phyloP scores from a whole-genome alignment of 2,113 vertebrate genomes.

The Arenaria interpres region DNA sequence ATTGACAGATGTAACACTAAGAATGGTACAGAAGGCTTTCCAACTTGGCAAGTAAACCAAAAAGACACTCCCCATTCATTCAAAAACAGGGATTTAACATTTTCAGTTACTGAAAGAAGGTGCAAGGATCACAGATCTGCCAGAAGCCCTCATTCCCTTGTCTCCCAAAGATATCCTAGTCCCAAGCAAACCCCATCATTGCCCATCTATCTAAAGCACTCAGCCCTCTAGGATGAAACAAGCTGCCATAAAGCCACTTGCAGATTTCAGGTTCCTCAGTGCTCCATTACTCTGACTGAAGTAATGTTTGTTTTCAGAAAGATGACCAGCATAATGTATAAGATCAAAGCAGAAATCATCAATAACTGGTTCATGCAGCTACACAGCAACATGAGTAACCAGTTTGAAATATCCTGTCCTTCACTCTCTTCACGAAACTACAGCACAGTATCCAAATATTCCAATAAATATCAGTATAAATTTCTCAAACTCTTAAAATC shows the following conservation, averaged over 20 bases:
- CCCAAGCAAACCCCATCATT: not conserved
- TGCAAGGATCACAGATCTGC: not conserved
- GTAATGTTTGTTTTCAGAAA: not conserved
- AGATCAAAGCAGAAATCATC: not conserved
- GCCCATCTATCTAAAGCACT: not conserved
- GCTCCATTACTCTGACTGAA: not conserved
- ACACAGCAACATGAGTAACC: not conserved
- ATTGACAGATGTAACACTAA: not conserved
- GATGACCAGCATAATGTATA: not conserved
- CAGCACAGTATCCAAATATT: not conserved
- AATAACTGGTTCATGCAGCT: not conserved
- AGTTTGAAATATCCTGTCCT: not conserved
- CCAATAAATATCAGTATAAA: not conserved
- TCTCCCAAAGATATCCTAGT: not conserved
- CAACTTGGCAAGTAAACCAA: not conserved
- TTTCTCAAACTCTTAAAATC: not conserved
- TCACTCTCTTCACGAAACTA: not conserved
- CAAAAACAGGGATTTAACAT: not conserved
- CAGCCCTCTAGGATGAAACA: not conserved
- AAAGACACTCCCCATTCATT: not conserved
- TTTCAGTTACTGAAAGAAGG: not conserved
- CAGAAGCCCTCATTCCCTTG: not conserved
- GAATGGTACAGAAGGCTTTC: not conserved
- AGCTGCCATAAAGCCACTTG: not conserved
- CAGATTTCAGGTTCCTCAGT: not conserved